Base-by-base conservation (phyloP, 1,140 invertebrate species). In the Zaprionus davidi region DNA sequence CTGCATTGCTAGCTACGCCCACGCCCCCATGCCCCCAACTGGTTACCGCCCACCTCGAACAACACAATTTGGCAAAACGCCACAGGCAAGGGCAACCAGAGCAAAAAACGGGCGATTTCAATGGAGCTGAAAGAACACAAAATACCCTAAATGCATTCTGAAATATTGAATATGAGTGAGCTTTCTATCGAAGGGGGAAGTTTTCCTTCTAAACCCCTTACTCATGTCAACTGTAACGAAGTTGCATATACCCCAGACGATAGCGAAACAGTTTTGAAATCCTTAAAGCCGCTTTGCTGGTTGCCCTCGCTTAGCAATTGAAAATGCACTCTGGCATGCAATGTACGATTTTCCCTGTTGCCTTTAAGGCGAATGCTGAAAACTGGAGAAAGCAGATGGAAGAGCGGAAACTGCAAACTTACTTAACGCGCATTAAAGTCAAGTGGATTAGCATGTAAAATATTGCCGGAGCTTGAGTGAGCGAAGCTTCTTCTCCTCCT, bases 11-110 rank as follows among this genome's bases (percentile, higher is more conserved):
- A 70, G 66, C 72, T 41, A 53, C 41, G n/a, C 41, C 38, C 72
- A 70, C 67, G 68, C 55, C 12, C 17, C 26, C 22, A 26, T 17
- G 15, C 41, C 38, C 28, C 28, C 24, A 38, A 15, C 55, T 38
- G 46, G 26, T 62, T 34, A 44, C 74, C 81, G 74, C 81, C 82
- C 77, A 67, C 57, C 26, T 51, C 58, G 46, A 77, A 77, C 84
- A 79, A 66, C 77, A 74, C 79, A 80, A 80, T 87, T 87, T 87
- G 83, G 83, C 83, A 78, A 77, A 31, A 67, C 72, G 83, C 83
- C 83, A 87, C 41, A 12, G 64, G 62, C 70, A 59, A 59, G 44
- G 55, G 44, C 41, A 58, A 36, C 17, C 24, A 17, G 20, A 41
- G 68, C 51, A 66, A 71, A 70, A 71, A 69, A 74, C 28, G 53